phyloP scores from a whole-genome alignment of 2,888 invertebrate species.

The Drosophila rellima region DNA sequence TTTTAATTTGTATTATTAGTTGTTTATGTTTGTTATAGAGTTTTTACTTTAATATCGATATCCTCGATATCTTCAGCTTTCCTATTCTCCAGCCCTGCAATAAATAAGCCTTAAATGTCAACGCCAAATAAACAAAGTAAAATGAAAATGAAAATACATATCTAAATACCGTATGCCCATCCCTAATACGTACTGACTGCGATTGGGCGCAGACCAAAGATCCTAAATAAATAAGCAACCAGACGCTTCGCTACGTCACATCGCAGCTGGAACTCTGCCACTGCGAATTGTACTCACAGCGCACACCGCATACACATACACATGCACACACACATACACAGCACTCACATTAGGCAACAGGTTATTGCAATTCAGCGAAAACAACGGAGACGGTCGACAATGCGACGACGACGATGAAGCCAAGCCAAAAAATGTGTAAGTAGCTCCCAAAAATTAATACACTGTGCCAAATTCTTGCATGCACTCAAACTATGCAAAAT shows the following conservation, averaged over 20 bases:
- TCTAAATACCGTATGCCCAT: too few relatives aligned
- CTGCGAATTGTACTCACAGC: constrained; percentile 30
- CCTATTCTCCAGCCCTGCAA: too few relatives aligned
- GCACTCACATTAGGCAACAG: constrained; percentile 79
- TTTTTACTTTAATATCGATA: too few relatives aligned
- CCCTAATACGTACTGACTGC: constrained; percentile 18
- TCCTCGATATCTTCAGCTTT: too few relatives aligned
- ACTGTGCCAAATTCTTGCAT: constrained; percentile 62
- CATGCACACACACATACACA: constrained; percentile 8
- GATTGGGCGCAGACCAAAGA: constrained; percentile 55
- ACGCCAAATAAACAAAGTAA: too few relatives aligned
- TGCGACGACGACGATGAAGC: constrained; percentile 38
- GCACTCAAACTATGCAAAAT: constrained; percentile 20
- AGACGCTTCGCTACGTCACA: constrained; percentile 33
- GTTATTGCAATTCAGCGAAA: constrained; percentile 83
- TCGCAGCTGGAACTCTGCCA: constrained; percentile 49
- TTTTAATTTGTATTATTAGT: too few relatives aligned
- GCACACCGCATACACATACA: constrained; percentile 11
- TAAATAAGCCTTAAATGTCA: too few relatives aligned
- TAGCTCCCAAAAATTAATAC: constrained; percentile 76
- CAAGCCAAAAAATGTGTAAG: constrained; percentile 58
- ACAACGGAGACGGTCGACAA: constrained; percentile 64
- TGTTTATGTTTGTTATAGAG: too few relatives aligned
- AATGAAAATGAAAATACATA: too few relatives aligned
- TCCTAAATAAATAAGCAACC: constrained; percentile 80